Evolutionary conservation across 2,797 vertebrate species (phyloP), one percentile per base, ranked within the genome.

Genomic region (Euthynnus affinis): DNA sequence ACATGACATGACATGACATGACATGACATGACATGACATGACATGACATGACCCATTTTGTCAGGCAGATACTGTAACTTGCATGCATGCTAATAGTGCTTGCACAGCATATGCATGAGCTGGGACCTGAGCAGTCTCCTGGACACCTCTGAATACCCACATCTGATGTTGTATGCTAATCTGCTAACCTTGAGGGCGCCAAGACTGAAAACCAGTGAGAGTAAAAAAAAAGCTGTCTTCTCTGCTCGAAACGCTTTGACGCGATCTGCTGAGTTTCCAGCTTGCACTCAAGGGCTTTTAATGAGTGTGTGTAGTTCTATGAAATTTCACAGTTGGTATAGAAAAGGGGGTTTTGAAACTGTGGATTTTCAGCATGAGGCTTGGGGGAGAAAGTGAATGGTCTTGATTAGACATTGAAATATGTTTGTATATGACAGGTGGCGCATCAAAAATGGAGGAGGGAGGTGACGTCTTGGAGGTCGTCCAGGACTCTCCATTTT

Each of bases 321-420:
- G 78, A 74, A 81, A 81, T 83, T 74, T 71, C 75, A 64, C 84
- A 74, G 75, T 86, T 42, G 56, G 71, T 59, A 53, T 23, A 83
- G 74, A 88, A 85, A 88, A 18, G 57, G 53, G 25, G 46, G 27
- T 74, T 49, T 87, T 80, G 32, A 73, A 71, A 75, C 1, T 0
- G 22, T 61, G 57, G 25, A 71, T 80, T 73, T 82, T 72, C 69
- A 78, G 75, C 52, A 42, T 27, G 61, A 76, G 56, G 61, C 69
- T 68, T 32, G 37, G 37, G 60, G 57, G 71, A 78, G 80, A 76
- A 74, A 71, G 71, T 87, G 88, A 92, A 92, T 91, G 74, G 86
- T 78, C 80, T 80, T 94, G 91, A 94, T 93, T 91, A 89, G 84
- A 85, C 84, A 92, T 92, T 93, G 85, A 94, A 90, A 88, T 86